Evolutionary conservation across 2,888 invertebrate species (phyloP).

Genomic region (Hyposoter didymator): DNA sequence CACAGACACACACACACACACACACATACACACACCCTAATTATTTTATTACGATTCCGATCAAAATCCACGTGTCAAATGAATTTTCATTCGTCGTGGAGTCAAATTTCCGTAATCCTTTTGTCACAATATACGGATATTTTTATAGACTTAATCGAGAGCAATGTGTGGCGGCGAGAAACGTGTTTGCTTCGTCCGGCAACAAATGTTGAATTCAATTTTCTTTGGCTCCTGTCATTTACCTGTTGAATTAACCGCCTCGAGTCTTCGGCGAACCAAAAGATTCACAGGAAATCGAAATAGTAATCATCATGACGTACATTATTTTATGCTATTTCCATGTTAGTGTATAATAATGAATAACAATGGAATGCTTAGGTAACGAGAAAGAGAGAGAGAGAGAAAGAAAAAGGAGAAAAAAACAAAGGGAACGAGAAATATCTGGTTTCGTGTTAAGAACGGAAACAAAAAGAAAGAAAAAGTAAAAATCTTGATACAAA

Average conservation of each 20-base stretch:
- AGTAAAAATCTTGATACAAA: conserved; percentile 56
- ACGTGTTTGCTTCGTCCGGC: conserved; percentile 19
- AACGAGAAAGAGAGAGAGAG: conserved; percentile 59
- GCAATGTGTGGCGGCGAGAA: conserved; percentile 16
- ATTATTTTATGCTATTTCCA: conserved; percentile 81
- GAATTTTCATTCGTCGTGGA: conserved; percentile 13
- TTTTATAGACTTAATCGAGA: conserved; percentile 46
- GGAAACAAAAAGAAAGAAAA: conserved; percentile 37
- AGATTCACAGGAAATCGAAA: conserved; percentile 5
- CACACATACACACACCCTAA: neutral
- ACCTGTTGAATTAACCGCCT: conserved; percentile 45
- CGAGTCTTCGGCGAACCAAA: conserved; percentile 30
- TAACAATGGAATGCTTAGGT: conserved; percentile 65
- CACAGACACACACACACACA: too few relatives aligned
- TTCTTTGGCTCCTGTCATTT: conserved; percentile 24
- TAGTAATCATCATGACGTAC: conserved; percentile 77
- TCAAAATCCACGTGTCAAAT: conserved; percentile 8
- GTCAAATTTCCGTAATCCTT: conserved; percentile 20
- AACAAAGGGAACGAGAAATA: conserved; percentile 64
- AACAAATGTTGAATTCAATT: conserved; percentile 36
- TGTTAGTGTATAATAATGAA: conserved; percentile 79
- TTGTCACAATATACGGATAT: conserved; percentile 45
- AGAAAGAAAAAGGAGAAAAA: conserved; percentile 50
- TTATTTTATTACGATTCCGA: conserved; percentile 47
- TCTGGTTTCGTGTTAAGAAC: conserved; percentile 44